Evolutionary conservation across 2,797 vertebrate species (phyloP), one percentile per base, ranked within the genome.

Genomic region (Acipenser transmontanus): DNA sequence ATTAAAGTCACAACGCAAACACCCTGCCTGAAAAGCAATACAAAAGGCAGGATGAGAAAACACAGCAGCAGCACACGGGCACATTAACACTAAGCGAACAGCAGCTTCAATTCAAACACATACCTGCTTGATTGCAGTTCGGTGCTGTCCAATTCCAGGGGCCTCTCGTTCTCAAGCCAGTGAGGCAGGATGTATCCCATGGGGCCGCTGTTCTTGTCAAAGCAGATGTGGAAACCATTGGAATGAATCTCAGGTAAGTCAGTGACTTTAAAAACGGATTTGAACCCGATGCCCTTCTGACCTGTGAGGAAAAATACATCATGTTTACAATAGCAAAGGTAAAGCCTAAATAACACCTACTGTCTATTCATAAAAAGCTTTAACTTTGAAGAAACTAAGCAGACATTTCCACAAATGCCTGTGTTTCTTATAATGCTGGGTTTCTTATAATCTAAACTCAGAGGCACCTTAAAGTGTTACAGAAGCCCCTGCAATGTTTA

Each of bases 151-250:
- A 70, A 17, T 1, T 47, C n/a, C 64, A 91, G 63, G 6, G 74
- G 74, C 62, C 78, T 80, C 72, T 83, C 70, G 0, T 85, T 76
- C 50, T 89, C 85, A 1, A 71, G 72, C 90, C 91, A 92, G 80
- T 91, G 89, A 9, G 91, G 90, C 47, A 91, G 84, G 78, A 92
- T 92, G 83, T 91, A 91, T 72, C 90, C 90, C 85, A 88, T 91
- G 61, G 90, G 88, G 59, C 87, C 83, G 1, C 85, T 87, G 68
- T 70, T 82, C 81, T 85, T 91, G 77, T 92, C 83, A 1, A 92
- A 92, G 72, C 63, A 64, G 70, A 91, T 66, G 76, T 92, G 90
- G 78, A 91, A 92, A 60, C 80, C 86, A 3, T 88, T 92, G 77
- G 90, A 92, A 74, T 91, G 90, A 71, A 92, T 91, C 82, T 91